Conservation (phyloP, 2,797 vertebrate genomes). For the Vespertilio murinus region DNA sequence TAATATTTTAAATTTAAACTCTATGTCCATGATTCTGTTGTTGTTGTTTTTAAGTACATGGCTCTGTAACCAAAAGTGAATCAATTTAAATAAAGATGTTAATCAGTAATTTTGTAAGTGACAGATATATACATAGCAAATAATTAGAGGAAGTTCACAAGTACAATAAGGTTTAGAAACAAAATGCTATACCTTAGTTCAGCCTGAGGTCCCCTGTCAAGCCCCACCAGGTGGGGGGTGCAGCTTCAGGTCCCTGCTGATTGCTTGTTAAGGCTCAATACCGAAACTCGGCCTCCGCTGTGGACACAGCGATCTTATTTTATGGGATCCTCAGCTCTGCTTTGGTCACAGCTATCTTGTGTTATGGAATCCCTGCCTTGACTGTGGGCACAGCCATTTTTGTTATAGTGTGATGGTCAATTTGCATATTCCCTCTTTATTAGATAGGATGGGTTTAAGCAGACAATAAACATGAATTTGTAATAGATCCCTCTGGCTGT, state of each 20-base stretch:
- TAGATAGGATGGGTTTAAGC: not conserved
- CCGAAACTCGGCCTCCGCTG: no score
- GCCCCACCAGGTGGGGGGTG: no score
- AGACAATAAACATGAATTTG: not conserved
- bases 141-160: not conserved
- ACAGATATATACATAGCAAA: not conserved
- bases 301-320: no score
- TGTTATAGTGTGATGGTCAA: no score
- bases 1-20: slow-evolving; percentile 22
- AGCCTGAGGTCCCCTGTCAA: no score
- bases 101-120: not conserved
- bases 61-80: not conserved
- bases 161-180: not conserved
- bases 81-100: not conserved
- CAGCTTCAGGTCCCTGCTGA: no score
- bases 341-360: no score
- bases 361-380: no score
- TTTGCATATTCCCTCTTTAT: no score
- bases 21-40: not conserved
- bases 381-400: no score
- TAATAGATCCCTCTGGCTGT: not conserved
- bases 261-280: no score
- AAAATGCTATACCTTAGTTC: not conserved
- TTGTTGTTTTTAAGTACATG: not conserved
- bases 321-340: no score